Evolutionary conservation across 1,140 invertebrate species (phyloP).

Genomic region (Colletes gigas): DNA sequence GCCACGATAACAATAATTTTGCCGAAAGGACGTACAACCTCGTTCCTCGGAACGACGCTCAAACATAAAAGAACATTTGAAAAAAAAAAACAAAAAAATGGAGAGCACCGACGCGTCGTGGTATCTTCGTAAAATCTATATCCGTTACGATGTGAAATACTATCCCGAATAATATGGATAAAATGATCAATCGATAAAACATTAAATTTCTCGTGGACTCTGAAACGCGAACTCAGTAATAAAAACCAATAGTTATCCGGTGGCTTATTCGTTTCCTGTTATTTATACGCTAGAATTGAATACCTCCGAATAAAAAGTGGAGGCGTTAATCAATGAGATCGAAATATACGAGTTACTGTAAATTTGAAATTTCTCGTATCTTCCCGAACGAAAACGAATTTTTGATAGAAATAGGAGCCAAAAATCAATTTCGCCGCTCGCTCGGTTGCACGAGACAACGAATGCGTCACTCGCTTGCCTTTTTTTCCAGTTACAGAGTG

Average conservation of each 20-base stretch:
- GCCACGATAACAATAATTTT: conserved; percentile 67
- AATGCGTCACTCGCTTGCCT: not conserved
- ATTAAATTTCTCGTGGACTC: not conserved
- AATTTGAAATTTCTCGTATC: not conserved
- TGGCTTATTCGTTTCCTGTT: not conserved
- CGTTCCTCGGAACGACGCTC: not conserved
- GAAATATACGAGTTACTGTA: too few relatives aligned
- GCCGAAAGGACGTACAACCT: conserved; percentile 43
- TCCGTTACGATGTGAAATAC: conserved; percentile 9
- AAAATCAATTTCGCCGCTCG: not conserved
- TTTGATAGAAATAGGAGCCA: not conserved
- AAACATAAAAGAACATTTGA: conserved; percentile 3
- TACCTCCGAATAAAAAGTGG: not conserved
- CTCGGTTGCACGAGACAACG: conserved; percentile 9
- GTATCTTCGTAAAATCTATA: not conserved
- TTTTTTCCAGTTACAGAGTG: not conserved
- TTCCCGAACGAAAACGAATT: not conserved
- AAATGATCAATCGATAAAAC: conserved; percentile 15
- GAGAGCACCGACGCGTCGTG: not conserved
- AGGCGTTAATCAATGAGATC: not conserved
- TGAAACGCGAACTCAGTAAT: not conserved
- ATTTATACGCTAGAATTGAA: not conserved
- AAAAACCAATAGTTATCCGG: not conserved
- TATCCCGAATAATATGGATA: not conserved
- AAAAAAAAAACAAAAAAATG: not conserved